These are phyloP conservation scores for Harpalus rufipes DNA, from an alignment of 2,888 invertebrate genomes.

Conservation along the genomic window DNA sequence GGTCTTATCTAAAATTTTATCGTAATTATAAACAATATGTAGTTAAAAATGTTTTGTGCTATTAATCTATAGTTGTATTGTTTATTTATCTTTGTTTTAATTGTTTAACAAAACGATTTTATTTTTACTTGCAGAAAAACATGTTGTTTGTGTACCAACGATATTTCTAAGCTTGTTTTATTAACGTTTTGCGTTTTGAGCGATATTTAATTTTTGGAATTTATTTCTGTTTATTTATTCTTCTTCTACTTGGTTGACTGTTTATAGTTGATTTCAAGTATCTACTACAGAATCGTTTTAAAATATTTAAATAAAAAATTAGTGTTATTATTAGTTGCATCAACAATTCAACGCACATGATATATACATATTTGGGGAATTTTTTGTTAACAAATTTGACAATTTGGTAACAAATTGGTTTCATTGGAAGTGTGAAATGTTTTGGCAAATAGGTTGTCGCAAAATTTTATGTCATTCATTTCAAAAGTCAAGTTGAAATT, in stretches of 20 bases:
- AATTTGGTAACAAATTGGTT: too few species aligned
- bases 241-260: constrained; percentile 17
- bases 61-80: background rate
- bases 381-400: too few species aligned
- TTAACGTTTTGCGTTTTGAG: background rate
- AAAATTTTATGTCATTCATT: too few species aligned
- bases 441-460: too few species aligned
- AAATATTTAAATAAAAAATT: background rate
- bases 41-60: background rate
- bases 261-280: constrained; percentile 30
- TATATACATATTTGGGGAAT: too few species aligned
- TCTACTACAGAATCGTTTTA: constrained; percentile 58
- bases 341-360: background rate
- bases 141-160: background rate
- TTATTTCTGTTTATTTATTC: constrained; percentile 15
- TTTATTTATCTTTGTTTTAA: background rate
- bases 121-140: background rate
- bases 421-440: too few species aligned
- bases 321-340: constrained; percentile 5
- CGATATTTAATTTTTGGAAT: background rate
- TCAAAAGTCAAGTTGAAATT: too few species aligned
- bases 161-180: constrained; percentile 1
- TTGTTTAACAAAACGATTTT: background rate
- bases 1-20: too few species aligned
- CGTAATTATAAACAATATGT: too few species aligned